Evolutionary conservation across 2,888 invertebrate genomes (phyloP).

Genomic region (Linnaemya tessellans): DNA sequence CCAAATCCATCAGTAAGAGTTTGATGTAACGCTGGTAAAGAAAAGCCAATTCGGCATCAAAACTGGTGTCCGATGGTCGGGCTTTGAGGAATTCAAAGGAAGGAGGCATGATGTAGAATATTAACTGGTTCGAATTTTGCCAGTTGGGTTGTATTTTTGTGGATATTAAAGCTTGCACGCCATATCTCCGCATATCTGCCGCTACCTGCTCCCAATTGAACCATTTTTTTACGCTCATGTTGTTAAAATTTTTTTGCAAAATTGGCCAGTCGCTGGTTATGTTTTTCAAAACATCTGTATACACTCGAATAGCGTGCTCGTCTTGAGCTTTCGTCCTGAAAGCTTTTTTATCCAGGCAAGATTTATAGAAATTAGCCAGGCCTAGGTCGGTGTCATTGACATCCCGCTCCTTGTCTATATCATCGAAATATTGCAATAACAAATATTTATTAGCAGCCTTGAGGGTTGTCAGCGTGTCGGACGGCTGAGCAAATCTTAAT

Average conservation of each 20-base stretch:
- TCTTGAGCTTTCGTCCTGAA: slow-evolving; percentile 55
- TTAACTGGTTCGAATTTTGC: slow-evolving; percentile 78
- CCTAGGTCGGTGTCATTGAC: slow-evolving; percentile 2
- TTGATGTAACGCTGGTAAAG: slow-evolving; percentile 79
- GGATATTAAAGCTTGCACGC: slow-evolving; percentile 77
- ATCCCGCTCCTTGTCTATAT: slow-evolving; percentile 19
- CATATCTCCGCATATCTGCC: slow-evolving; percentile 78
- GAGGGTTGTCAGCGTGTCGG: slow-evolving; percentile 75
- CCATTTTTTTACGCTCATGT: slow-evolving; percentile 19
- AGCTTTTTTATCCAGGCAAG: slow-evolving; percentile 74
- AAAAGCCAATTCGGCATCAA: slow-evolving; percentile 74
- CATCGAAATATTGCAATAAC: slow-evolving; percentile 75
- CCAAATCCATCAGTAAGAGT: slow-evolving; percentile 77
- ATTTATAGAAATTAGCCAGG: slow-evolving; percentile 74
- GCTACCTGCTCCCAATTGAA: slow-evolving; percentile 77
- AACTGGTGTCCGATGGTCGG: slow-evolving; percentile 38
- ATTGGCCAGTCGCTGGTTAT: slow-evolving; percentile 77
- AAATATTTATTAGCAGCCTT: slow-evolving; percentile 76
- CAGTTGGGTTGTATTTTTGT: slow-evolving; percentile 79
- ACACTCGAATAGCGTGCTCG: slow-evolving; percentile 72
- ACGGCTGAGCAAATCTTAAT: slow-evolving; percentile 75
- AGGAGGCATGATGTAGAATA: slow-evolving; percentile 78
- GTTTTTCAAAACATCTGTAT: slow-evolving; percentile 74
- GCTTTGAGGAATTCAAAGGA: slow-evolving; percentile 75
- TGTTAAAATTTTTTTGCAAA: slow-evolving; percentile 73